Evolutionary conservation across 2,797 vertebrate species (phyloP).

Genomic region (Eupleurogrammus muticus): DNA sequence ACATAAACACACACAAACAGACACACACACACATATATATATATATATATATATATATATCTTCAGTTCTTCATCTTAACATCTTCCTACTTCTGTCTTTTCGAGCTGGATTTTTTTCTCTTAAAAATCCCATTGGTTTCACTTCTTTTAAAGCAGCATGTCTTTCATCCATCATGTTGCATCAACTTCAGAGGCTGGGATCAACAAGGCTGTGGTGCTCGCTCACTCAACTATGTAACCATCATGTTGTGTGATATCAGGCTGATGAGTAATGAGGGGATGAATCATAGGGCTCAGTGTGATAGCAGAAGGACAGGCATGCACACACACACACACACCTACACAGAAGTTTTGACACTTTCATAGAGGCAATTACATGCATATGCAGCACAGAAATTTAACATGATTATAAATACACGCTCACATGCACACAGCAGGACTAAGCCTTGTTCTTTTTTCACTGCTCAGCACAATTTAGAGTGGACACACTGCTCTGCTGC

Average conservation of each 20-base stretch:
- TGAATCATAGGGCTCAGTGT: conserved; percentile 44
- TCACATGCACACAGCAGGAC: background rate
- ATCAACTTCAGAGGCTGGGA: conserved; percentile 57
- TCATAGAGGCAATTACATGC: conserved; percentile 21
- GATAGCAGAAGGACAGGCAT: conserved; percentile 23
- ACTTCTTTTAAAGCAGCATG: conserved; percentile 37
- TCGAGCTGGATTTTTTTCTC: background rate
- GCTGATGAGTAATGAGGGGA: conserved; percentile 55
- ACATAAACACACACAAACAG: no score
- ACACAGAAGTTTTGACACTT: no score
- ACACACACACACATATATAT: no score
- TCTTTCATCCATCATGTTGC: conserved; percentile 54
- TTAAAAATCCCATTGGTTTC: conserved; percentile 26
- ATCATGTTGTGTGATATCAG: conserved; percentile 43
- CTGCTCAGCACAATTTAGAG: conserved; percentile 15
- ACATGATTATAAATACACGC: background rate
- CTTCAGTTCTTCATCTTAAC: background rate
- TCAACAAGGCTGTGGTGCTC: conserved; percentile 30
- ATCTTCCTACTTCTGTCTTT: background rate
- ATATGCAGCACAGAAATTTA: no score
- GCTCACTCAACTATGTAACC: conserved; percentile 48
- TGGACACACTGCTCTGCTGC: conserved; percentile 10
- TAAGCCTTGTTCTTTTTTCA: conserved; percentile 9
- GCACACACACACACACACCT: conserved; percentile 12
- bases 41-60: no score